phyloP scores from a whole-genome alignment of 2,888 invertebrate species.

The Calliphora vomitoria region DNA sequence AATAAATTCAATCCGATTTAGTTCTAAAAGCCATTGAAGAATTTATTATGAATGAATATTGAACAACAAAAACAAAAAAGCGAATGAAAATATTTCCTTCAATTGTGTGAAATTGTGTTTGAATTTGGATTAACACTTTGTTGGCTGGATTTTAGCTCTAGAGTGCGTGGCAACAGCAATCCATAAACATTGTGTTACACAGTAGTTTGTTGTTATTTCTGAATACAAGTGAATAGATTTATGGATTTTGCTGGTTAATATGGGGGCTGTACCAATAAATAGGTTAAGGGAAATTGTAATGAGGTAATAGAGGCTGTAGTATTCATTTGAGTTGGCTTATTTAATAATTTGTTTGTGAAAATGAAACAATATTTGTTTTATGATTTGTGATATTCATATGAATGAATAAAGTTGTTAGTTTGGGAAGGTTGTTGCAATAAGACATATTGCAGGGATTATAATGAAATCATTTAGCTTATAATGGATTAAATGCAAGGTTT shows the following conservation, averaged over 20 bases:
- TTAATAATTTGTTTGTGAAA: conserved; percentile 4
- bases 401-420: not conserved
- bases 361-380: conserved; percentile 18
- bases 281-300: conserved; percentile 39
- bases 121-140: conserved; percentile 68
- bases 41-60: conserved; percentile 34
- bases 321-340: conserved; percentile 10
- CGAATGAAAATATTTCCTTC: conserved; percentile 27
- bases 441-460: too few species aligned
- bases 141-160: conserved; percentile 43
- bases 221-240: conserved; percentile 38
- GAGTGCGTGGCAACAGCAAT: conserved; percentile 51
- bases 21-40: conserved; percentile 32
- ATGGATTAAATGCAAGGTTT: too few species aligned
- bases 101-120: conserved; percentile 48
- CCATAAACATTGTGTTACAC: conserved; percentile 44
- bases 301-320: not conserved
- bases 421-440: too few species aligned
- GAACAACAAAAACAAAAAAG: not conserved
- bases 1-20: conserved; percentile 43
- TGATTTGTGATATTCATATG: not conserved
- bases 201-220: not conserved
- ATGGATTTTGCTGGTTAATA: conserved; percentile 5
- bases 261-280: conserved; percentile 20
- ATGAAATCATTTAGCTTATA: too few species aligned